Conservation (phyloP, 2,888 invertebrate genomes). For the Yponomeuta cagnagella region DNA sequence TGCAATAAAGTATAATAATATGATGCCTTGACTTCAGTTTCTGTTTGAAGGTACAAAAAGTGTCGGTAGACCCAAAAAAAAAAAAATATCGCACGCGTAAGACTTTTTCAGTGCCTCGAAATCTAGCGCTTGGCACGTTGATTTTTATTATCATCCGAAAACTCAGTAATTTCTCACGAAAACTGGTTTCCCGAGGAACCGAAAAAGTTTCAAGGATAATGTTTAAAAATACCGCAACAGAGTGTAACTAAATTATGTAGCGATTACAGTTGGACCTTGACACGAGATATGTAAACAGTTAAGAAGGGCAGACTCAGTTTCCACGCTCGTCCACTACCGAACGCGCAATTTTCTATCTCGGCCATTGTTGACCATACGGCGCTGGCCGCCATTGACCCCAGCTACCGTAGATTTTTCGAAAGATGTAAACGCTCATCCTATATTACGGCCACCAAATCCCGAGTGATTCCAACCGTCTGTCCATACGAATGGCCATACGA, state of each 20-base stretch:
- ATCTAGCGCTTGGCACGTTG: not conserved
- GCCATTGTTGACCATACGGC: too few relatives aligned
- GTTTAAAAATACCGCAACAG: slow-evolving; percentile 3
- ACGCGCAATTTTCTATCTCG: too few relatives aligned
- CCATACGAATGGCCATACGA: too few relatives aligned
- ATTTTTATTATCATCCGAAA: not conserved
- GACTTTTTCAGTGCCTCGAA: not conserved
- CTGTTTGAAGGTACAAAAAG: too few relatives aligned
- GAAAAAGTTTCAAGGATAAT: not conserved
- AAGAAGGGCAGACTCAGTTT: not conserved
- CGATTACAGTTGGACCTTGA: slow-evolving; percentile 9
- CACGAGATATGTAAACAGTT: not conserved
- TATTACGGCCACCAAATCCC: too few relatives aligned
- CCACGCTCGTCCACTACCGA: too few relatives aligned
- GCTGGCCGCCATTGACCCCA: too few relatives aligned
- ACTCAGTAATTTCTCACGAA: not conserved
- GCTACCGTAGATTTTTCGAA: too few relatives aligned
- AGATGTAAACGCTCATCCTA: too few relatives aligned
- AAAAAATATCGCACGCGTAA: not conserved
- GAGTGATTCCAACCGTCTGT: too few relatives aligned
- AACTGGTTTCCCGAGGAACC: not conserved
- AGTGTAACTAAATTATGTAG: slow-evolving; percentile 2
- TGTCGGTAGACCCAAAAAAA: not conserved
- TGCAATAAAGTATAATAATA: too few relatives aligned
- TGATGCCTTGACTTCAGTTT: too few relatives aligned